Evolutionary conservation across 2,113 vertebrate species (phyloP), one percentile per base, ranked within the genome.

Genomic region (Lucifuga dentata): DNA sequence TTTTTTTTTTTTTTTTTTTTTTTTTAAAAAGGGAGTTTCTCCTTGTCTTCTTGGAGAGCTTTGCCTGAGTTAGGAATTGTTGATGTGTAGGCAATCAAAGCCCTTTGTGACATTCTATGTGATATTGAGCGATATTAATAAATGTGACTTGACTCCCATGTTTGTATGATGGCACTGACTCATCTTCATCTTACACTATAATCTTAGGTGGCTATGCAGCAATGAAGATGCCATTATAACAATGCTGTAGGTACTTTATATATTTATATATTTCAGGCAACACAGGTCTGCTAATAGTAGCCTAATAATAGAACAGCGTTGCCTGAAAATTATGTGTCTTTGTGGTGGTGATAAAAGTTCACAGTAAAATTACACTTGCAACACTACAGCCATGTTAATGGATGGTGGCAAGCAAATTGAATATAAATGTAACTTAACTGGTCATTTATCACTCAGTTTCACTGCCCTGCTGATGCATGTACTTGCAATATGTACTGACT

Each of bases 371-470:
- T 49, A n/a, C 20, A 39, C 21, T 40, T 38, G 49, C 32, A 77
- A 53, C 26, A 44, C 23, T 23, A 21, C 26, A 32, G 57, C 8
- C 38, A 38, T 55, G 44, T 65, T 49, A 70, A 65, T 69, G 35
- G 21, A 61, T 70, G 21, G 53, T 26, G 44, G 40, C 7, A 29
- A 43, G 39, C n/a, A 68, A 57, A 63, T n/a, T 50, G 69, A 62
- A 50, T 44, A 53, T 29, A 55, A 17, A 75, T 65, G 49, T 10
- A 32, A 38, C 48, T 44, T 36, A 26, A 49, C 6, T 48, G 20
- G 17, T 44, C 38, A 76, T 75, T 60, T 29, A 49, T 78, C 45
- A 72, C 13, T 45, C 35, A 11, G 10, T 55, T 68, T 76, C 35
- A 52, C 33, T 20, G 40, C 13, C 23, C 5, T n/a, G 11, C 13